Percentiles rank a stretch among this genome's conserved stretches.
These are phyloP conservation scores for Acanthisitta chloris DNA, from an alignment of 2,113 vertebrate genomes.

Conservation along the genomic window DNA sequence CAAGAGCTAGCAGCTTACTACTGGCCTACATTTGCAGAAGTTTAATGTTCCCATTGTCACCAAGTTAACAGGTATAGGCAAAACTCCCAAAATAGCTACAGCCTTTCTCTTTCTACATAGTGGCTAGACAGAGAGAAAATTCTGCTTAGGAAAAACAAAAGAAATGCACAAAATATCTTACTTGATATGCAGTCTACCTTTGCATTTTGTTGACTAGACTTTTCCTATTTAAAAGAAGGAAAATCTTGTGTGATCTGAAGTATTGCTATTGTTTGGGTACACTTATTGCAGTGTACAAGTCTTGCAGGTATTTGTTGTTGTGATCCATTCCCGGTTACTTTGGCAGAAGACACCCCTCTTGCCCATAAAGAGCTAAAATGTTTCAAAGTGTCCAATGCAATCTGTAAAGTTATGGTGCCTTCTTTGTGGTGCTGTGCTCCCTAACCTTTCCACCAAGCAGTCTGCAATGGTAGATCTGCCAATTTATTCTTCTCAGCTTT, in stretches of 20 bases:
- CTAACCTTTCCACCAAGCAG: not conserved
- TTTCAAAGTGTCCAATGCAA: not conserved
- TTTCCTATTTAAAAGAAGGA: not conserved
- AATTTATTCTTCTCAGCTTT: slow-evolving; percentile 1
- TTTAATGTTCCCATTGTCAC: not conserved
- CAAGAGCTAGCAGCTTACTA: not conserved
- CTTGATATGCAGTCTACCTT: not conserved
- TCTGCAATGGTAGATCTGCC: not conserved
- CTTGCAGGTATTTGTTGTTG: not conserved
- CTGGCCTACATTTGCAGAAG: not conserved
- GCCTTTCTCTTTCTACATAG: not conserved
- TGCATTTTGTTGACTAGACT: not conserved
- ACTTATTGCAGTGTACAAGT: not conserved
- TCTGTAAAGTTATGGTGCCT: not conserved
- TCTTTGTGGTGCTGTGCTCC: not conserved
- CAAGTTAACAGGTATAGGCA: not conserved
- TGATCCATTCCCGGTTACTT: not conserved
- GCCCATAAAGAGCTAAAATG: not conserved
- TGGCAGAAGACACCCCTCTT: not conserved
- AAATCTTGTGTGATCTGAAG: not conserved
- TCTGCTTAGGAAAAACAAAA: not conserved
- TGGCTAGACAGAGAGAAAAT: not conserved
- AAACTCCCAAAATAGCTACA: not conserved
- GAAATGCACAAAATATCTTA: not conserved
- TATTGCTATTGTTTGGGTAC: not conserved